Conservation (phyloP, 2,113 vertebrate genomes). For the Eonycteris spelaea region DNA sequence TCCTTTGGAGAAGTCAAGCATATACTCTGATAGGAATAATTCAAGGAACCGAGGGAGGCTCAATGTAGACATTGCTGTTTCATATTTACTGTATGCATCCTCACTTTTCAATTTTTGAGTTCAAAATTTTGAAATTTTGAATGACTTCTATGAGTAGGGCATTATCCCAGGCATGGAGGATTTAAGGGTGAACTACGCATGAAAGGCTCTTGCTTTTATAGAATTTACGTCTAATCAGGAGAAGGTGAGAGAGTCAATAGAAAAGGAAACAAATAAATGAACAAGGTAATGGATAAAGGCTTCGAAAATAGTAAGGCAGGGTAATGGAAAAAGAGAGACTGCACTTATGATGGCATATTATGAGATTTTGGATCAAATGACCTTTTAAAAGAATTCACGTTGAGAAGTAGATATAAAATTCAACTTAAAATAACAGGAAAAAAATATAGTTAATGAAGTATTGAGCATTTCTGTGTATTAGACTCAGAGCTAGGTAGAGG, state of each 20-base stretch:
- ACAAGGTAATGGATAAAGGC: neutral
- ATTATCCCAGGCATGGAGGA: neutral
- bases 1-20: neutral
- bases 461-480: neutral
- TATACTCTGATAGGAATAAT: neutral
- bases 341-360: neutral
- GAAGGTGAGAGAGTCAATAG: neutral
- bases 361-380: neutral
- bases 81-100: neutral
- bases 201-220: neutral
- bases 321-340: neutral
- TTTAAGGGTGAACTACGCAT: neutral
- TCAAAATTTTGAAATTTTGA: neutral
- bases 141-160: neutral
- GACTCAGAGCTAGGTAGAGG: neutral
- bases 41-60: neutral
- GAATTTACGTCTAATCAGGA: neutral
- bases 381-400: neutral
- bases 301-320: neutral
- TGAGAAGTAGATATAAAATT: slow-evolving; percentile 15
- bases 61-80: neutral
- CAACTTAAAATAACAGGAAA: neutral
- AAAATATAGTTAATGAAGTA: neutral
- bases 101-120: neutral
- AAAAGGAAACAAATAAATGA: neutral